phyloP scores from a whole-genome alignment of 2,888 invertebrate species.

The Hipparchia semele region DNA sequence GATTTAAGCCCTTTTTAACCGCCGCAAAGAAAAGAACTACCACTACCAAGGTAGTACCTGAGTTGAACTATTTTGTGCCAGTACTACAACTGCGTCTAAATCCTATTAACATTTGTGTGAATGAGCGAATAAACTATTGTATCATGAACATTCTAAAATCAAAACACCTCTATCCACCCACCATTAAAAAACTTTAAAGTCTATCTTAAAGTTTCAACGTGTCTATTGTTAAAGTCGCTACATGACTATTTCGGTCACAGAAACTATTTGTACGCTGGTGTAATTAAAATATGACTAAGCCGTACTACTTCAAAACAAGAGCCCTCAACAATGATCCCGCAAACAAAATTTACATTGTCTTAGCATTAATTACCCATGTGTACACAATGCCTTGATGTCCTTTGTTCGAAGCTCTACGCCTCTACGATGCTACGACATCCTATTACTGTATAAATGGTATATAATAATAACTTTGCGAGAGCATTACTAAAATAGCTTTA shows the following conservation, averaged over 20 bases:
- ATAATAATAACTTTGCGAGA: neutral
- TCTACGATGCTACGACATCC: slow-evolving; percentile 7
- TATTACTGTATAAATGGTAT: slow-evolving; percentile 8
- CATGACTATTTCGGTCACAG: neutral
- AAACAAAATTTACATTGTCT: slow-evolving; percentile 24
- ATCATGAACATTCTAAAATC: too few species aligned
- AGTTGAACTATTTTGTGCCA: too few species aligned
- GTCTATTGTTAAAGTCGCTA: too few species aligned
- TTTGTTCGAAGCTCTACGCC: slow-evolving; percentile 20
- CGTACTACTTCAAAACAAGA: slow-evolving; percentile 5
- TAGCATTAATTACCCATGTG: slow-evolving; percentile 27
- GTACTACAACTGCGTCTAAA: too few species aligned
- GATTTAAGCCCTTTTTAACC: too few species aligned
- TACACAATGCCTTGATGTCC: slow-evolving; percentile 26
- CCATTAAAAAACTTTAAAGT: too few species aligned
- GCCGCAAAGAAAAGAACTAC: too few species aligned
- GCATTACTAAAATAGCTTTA: neutral
- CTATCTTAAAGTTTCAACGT: too few species aligned
- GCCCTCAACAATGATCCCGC: slow-evolving; percentile 2
- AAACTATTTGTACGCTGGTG: neutral
- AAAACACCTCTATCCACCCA: too few species aligned
- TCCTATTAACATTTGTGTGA: too few species aligned
- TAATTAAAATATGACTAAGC: slow-evolving; percentile 14
- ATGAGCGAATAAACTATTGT: too few species aligned
- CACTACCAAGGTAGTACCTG: too few species aligned